These are phyloP conservation scores for Caenorhabditis sp. DNA, from an alignment of 2,888 invertebrate species.

Conservation along the genomic window DNA sequence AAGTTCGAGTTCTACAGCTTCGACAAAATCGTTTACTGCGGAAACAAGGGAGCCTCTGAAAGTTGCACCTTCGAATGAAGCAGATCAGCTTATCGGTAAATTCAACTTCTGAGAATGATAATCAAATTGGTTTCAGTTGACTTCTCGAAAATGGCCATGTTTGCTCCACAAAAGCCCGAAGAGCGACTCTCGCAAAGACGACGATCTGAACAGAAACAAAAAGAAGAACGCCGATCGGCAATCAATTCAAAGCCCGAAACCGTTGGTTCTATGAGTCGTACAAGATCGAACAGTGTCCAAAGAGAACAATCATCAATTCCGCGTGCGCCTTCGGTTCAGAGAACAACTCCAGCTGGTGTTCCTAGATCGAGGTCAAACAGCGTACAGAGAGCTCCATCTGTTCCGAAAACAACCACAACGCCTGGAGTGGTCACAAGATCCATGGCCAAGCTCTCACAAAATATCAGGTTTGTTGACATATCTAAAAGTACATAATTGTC, in stretches of 20 bases:
- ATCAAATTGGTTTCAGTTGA: constrained; percentile 17
- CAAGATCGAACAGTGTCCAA: constrained; percentile 18
- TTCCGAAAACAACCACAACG: constrained; percentile 1
- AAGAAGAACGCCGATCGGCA: constrained; percentile 16
- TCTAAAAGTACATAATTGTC: too few species aligned
- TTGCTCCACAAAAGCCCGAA: constrained; percentile 30
- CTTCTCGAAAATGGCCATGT: constrained; percentile 26
- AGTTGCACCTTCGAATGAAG: constrained; percentile 11
- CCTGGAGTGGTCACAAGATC: constrained; percentile 29
- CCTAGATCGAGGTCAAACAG: not conserved
- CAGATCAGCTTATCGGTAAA: not conserved
- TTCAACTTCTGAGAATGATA: not conserved
- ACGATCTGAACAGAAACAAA: constrained; percentile 29
- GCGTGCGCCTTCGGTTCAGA: not conserved
- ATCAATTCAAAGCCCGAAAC: constrained; percentile 8
- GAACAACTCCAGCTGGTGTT: not conserved
- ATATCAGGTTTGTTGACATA: not conserved
- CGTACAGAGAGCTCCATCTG: constrained; percentile 2
- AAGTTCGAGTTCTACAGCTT: not conserved
- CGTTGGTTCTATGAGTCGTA: constrained; percentile 2
- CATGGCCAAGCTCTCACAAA: constrained; percentile 19
- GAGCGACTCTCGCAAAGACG: constrained; percentile 36
- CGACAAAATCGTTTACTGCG: not conserved
- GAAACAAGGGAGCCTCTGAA: constrained; percentile 23
- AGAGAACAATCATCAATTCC: constrained; percentile 2